These are phyloP conservation scores for Corynorhinus townsendii DNA, from an alignment of 2,113 vertebrate species.

Conservation along the genomic window DNA sequence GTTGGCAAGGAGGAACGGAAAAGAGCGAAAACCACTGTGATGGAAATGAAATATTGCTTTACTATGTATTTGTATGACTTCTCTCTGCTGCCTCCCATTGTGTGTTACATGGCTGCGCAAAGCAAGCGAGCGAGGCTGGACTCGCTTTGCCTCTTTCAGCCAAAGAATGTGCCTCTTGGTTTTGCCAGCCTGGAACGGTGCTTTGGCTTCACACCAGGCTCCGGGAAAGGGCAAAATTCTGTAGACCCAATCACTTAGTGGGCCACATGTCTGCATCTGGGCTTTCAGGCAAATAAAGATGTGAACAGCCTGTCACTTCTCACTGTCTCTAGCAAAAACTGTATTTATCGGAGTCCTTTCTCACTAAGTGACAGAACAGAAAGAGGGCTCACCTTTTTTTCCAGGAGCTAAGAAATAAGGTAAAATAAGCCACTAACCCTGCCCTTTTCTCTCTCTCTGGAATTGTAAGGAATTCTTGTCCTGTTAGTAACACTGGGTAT, in stretches of 20 bases:
- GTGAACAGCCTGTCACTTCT: conserved; percentile 12
- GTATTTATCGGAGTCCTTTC: background rate
- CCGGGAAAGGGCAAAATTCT: background rate
- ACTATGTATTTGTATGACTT: conserved; percentile 62
- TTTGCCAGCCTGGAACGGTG: background rate
- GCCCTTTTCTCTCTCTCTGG: background rate
- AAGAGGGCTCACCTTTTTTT: conserved; percentile 35
- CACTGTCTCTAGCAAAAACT: background rate
- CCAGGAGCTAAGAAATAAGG: conserved; percentile 12
- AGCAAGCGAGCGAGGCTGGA: background rate
- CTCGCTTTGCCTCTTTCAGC: conserved; percentile 47
- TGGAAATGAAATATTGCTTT: conserved; percentile 62
- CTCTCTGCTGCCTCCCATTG: conserved; percentile 52
- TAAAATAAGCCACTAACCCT: background rate
- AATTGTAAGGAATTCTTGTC: conserved; percentile 19
- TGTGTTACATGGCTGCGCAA: conserved; percentile 42
- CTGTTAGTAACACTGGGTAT: background rate
- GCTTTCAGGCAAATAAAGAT: conserved; percentile 33
- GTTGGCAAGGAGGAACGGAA: conserved; percentile 27
- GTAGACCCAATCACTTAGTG: background rate
- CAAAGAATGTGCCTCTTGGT: conserved; percentile 34
- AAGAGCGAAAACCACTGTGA: conserved; percentile 21
- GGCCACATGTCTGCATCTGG: background rate
- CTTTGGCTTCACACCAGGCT: background rate
- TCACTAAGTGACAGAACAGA: conserved; percentile 5